Evolutionary conservation across 1,140 invertebrate species (phyloP).

Genomic region (Drosophila pseudoobscura): DNA sequence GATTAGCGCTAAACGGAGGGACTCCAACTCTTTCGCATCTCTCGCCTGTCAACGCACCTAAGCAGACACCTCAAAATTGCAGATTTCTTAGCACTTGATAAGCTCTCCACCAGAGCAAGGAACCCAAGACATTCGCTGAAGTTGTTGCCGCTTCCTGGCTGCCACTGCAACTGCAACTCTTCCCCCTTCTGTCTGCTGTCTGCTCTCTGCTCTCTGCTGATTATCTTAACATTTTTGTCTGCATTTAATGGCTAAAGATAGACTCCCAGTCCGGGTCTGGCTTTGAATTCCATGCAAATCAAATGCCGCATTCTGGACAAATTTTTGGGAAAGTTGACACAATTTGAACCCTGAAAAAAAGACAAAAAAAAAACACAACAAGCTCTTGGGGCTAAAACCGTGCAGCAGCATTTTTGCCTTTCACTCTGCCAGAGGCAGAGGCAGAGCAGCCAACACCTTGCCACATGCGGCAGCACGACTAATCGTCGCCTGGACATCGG

Average conservation of each 20-base stretch:
- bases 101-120: slow-evolving; percentile 13
- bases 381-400: slow-evolving; percentile 57
- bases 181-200: slow-evolving; percentile 11
- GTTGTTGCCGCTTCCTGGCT: slow-evolving; percentile 25
- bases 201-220: slow-evolving; percentile 33
- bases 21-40: slow-evolving; percentile 6
- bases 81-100: slow-evolving; percentile 57
- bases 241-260: slow-evolving; percentile 70
- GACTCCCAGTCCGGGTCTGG: slow-evolving; percentile 16
- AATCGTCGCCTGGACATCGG: slow-evolving; percentile 53
- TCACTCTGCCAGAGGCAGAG: slow-evolving; percentile 48
- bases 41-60: slow-evolving; percentile 55
- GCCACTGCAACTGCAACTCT: slow-evolving; percentile 19
- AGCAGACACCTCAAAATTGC: slow-evolving; percentile 64
- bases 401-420: slow-evolving; percentile 60
- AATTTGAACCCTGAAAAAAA: slow-evolving; percentile 54
- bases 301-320: slow-evolving; percentile 50
- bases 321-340: slow-evolving; percentile 76
- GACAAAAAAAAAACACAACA: slow-evolving; percentile 23
- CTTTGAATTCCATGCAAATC: slow-evolving; percentile 41
- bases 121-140: slow-evolving; percentile 23
- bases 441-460: slow-evolving; percentile 59
- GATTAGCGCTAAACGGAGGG: slow-evolving; percentile 52
- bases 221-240: slow-evolving; percentile 66
- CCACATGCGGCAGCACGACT: slow-evolving; percentile 40